phyloP scores from a whole-genome alignment of 2,113 vertebrate genomes.

The Todiramphus chloris region DNA sequence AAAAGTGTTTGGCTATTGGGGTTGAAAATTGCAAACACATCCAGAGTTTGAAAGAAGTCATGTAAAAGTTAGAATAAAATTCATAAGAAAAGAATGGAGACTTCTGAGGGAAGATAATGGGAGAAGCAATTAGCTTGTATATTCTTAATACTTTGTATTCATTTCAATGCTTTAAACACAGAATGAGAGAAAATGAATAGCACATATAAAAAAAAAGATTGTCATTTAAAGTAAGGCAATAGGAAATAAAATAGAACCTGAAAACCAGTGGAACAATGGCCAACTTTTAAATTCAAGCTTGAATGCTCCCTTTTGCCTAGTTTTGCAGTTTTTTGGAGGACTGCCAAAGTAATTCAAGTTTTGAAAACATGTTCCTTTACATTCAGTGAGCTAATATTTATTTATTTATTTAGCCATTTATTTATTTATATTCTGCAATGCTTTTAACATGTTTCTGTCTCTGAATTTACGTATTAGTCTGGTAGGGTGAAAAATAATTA shows the following conservation, averaged over 20 bases:
- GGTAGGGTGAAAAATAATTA: background rate
- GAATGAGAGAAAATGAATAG: background rate
- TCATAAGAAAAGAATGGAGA: background rate
- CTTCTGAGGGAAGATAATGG: background rate
- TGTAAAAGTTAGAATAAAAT: background rate
- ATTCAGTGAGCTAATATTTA: background rate
- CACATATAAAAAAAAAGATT: background rate
- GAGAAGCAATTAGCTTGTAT: background rate
- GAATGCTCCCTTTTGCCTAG: background rate
- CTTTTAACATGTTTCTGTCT: background rate
- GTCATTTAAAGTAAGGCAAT: background rate
- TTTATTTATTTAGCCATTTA: background rate
- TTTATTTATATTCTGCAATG: background rate
- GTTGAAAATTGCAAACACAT: background rate
- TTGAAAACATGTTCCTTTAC: background rate
- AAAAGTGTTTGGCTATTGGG: background rate
- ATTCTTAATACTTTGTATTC: background rate
- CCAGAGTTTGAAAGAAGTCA: background rate
- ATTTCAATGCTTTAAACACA: background rate
- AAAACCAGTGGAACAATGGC: background rate
- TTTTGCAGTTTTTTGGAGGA: background rate
- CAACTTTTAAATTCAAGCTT: background rate
- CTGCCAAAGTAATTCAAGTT: background rate
- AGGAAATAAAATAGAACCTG: background rate
- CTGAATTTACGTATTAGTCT: background rate